Conservation (phyloP, 92 coral and sea anemone species). For the Paragorgia papillata region DNA sequence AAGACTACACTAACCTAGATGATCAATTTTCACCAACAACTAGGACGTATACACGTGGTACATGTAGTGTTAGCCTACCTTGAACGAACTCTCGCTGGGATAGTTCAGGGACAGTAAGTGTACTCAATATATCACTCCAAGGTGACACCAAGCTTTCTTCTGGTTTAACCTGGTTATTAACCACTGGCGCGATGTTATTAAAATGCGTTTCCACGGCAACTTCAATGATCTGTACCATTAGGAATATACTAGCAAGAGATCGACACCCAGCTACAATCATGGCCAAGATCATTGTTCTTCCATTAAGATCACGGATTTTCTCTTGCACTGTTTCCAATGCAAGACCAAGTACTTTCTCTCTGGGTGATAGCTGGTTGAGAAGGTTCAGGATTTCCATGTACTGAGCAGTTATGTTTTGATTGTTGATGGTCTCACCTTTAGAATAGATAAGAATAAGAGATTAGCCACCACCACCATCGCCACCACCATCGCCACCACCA, state of each 20-base stretch:
- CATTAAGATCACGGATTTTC: slow-evolving; percentile 72
- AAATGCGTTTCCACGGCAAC: slow-evolving; percentile 84
- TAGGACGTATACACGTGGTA: too few species aligned
- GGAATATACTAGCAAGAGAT: slow-evolving; percentile 79
- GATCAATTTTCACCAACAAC: too few species aligned
- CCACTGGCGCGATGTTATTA: slow-evolving; percentile 62
- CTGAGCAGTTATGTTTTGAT: neutral
- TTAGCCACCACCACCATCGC: too few species aligned
- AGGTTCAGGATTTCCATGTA: slow-evolving; percentile 74
- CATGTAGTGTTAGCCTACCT: too few species aligned
- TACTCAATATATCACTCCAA: slow-evolving; percentile 82
- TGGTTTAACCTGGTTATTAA: slow-evolving; percentile 24
- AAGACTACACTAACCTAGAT: too few species aligned
- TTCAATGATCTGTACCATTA: slow-evolving; percentile 90
- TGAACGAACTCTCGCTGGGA: slow-evolving; percentile 94
- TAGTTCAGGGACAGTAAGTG: slow-evolving; percentile 93
- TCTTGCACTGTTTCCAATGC: slow-evolving; percentile 66
- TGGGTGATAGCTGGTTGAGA: slow-evolving; percentile 84
- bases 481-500: too few species aligned
- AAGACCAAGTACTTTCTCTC: slow-evolving; percentile 62
- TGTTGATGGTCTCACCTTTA: slow-evolving; percentile 14
- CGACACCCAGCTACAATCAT: slow-evolving; percentile 92
- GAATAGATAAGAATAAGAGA: too few species aligned
- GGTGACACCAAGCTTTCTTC: slow-evolving; percentile 60
- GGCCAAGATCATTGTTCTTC: slow-evolving; percentile 73